Base-by-base conservation (phyloP, 2,888 invertebrate species). In the Venusia cambrica region DNA sequence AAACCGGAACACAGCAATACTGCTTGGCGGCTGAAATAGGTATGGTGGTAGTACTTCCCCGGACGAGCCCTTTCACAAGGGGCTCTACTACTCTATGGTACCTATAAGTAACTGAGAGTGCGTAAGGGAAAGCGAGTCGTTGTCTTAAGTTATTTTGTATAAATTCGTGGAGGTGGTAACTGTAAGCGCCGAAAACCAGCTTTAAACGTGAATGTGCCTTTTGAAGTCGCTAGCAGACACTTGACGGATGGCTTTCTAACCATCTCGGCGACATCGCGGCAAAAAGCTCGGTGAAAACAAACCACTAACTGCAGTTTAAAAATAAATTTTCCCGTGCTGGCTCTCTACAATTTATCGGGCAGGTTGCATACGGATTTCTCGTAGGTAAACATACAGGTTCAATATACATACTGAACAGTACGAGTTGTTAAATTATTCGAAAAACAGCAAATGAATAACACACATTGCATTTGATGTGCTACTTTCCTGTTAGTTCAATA, bases 181-280 rank as follows among this genome's bases (percentile, higher is more conserved):
- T n/a, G n/a, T n/a, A n/a, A n/a, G n/a, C 10, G 10, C 20, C 5
- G 11, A n/a, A 5, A 4, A 20, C 14, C 28, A 7, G 28, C 6
- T 18, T 38, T 29, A 19, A 9, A 21, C 21, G 25, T 30, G 19
- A 29, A 13, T 69, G 57, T 36, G 49, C 47, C 37, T 62, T 79
- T 76, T 83, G 75, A 80, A 62, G 73, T 81, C 64, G 53, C 74
- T 76, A 73, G 56, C 57, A 60, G 68, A 65, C 72, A 74, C 73
- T 62, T 75, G 83, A 85, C 73, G 62, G 81, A 84, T 85, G 73
- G 73, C 85, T 87, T 87, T 87, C 85, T 84, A 84, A 81, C 76
- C 73, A 66, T 66, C 68, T 65, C 61, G 48, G 62, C 68, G 73
- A 70, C 73, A 64, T 58, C 56, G 60, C 57, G 38, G 73, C 68